Evolutionary conservation across 2,113 vertebrate species (phyloP), one percentile per base, ranked within the genome.

Genomic region (Chascanopsetta lugubris): DNA sequence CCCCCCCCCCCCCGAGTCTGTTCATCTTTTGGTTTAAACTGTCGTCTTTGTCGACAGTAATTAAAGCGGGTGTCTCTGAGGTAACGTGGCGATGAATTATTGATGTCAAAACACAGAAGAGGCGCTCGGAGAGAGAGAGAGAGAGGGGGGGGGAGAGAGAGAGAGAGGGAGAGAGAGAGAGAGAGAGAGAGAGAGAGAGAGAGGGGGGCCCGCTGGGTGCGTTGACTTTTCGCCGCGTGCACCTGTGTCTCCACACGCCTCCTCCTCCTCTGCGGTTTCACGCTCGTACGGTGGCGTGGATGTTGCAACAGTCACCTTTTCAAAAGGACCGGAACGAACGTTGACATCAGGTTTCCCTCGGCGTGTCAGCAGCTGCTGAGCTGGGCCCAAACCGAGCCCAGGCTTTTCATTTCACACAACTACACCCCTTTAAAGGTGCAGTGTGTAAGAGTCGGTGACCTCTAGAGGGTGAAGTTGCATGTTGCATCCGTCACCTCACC

Each of bases 261-360:
- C 81, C 83, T 69, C 81, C 83, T 77, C 60, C 72, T 75, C 62
- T 83, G 79, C 58, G 64, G 77, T 71, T 65, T 51, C 4, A 21
- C 58, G 12, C 65, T 15, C 59, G 49, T 12, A 42, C 65, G 38
- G 61, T 69, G 72, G 61, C 45, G 49, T 22, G 2, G 30, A 17
- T 86, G 88, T 87, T 29, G 84, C 84, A 87, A 88, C 86, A 88
- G 84, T 79, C 80, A 71, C 82, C 42, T 82, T 84, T 51, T 73
- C 82, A 80, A 80, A 83, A 80, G 79, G 83, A 69, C 82, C 83
- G 81, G 48, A 43, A 43, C 6, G 22, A 22, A 21, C 9, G 70
- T 80, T 83, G n/a, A n/a, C n/a, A n/a, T 82, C 29, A 77, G 63
- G 56, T 75, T 47, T 46, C 57, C 62, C 84, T 26, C 48, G 20